Conservation (phyloP, 2,888 invertebrate genomes). For the Tubulanus polymorphus region DNA sequence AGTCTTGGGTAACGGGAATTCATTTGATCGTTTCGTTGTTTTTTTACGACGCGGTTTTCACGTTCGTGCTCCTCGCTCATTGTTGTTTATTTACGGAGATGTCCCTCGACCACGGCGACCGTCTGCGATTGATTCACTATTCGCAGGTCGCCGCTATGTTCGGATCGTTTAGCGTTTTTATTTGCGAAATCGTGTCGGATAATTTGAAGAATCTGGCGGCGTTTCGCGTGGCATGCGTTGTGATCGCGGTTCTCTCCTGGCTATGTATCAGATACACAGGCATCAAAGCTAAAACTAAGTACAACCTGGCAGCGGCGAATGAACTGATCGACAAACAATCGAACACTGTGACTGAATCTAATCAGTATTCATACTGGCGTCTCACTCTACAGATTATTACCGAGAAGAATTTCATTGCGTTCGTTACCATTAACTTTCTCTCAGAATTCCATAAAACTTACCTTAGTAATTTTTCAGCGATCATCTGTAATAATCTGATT, state of each 20-base stretch:
- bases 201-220: constrained; percentile 39
- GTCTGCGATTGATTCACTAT: constrained; percentile 48
- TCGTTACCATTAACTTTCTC: constrained; percentile 41
- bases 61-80: constrained; percentile 49
- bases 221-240: constrained; percentile 42
- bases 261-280: constrained; percentile 38
- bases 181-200: constrained; percentile 38
- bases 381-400: constrained; percentile 34
- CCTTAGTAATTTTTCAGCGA: constrained; percentile 32
- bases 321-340: neutral
- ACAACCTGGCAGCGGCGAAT: constrained; percentile 22
- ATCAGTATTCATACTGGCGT: constrained; percentile 7
- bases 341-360: neutral
- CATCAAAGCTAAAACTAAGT: constrained; percentile 31
- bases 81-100: constrained; percentile 52
- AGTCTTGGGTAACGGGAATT: constrained; percentile 45
- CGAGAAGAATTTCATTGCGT: constrained; percentile 36
- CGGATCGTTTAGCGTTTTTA: constrained; percentile 31
- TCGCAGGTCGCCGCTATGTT: constrained; percentile 33
- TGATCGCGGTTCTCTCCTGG: constrained; percentile 36
- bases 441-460: constrained; percentile 37
- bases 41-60: constrained; percentile 55
- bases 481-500: constrained; percentile 38
- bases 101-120: constrained; percentile 35
- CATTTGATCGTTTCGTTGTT: constrained; percentile 53